Evolutionary conservation across 2,888 invertebrate genomes (phyloP), one percentile per base, ranked within the genome.

Genomic region (Ferrisia virgata): DNA sequence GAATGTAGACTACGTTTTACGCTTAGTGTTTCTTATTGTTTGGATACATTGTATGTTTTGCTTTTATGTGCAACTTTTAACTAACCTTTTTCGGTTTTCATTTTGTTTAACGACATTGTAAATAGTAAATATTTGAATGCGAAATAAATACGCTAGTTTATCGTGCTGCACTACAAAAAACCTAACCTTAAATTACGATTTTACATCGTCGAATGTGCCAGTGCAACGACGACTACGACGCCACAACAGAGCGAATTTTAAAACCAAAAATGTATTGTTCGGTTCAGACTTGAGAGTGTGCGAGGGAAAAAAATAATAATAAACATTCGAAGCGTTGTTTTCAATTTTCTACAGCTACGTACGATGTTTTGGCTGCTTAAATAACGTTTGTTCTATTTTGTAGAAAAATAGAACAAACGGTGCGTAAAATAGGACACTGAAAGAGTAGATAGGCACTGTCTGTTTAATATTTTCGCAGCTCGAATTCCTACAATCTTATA

Each of bases 41-140:
- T 36, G 72, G 36, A 36, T 76, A 76, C 72, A 76, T 36, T 36
- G 72, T 76, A 36, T 36, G 36, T 36, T 76, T 76, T 76, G 33
- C 72, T 76, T 76, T 76, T 76, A 76, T 76, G 72, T 76, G 72
- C 64, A 64, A 76, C 33, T 76, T 76, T 76, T 76, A 76, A 76
- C 72, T 76, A 76, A 76, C 72, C 72, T 76, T 76, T 76, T 76
- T 76, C 72, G 22, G 72, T 76, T 76, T 76, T 36, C 72, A 13
- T 76, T 76, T 76, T 76, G 72, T 76, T 76, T 36, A 76, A 76
- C 72, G 33, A 33, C 72, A 76, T 36, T 76, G 72, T 76, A 76
- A 36, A 76, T 76, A 76, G 72, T 76, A 76, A 76, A 76, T 76
- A 76, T 76, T 33, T 76, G 72, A 76, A 76, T 76, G 72, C 22